Base-by-base conservation (phyloP, 2,888 invertebrate species). In the Phoronis australis region DNA sequence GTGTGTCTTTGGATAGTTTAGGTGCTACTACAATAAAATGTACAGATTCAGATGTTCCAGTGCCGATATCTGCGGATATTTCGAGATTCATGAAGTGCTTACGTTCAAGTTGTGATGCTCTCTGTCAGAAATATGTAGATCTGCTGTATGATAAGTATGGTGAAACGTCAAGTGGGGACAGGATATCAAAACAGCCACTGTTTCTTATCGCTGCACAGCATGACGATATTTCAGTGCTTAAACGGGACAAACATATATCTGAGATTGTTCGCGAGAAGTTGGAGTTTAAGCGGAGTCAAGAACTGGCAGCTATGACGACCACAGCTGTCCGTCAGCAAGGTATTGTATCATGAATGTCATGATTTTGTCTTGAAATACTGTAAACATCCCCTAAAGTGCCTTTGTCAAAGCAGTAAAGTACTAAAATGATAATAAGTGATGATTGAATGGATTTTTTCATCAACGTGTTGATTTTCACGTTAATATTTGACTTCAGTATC, bases 121-220 rank as follows among this genome's bases (percentile, higher is more conserved):
- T 74, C 42, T 71, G 73, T 47, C 62, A 67, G 51, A 62, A 53
- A 4, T 75, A 75, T 47, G 61, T 72, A 4, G 66, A 72, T 39
- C 65, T 75, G 46, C 58, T 73, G 44, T 56, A 65, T 24, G 71
- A 74, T 40, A 61, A 62, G 39, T 68, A 68, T 38, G 68, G 67
- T 4, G n/a, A n/a, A n/a, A 66, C 68, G 12, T 64, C 65, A 27
- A 54, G 63, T 25, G 66, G 69, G 4, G 75, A 75, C 53, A 55
- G 65, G 27, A 74, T 78, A 73, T 76, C 80, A 1, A 81, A 82
- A 50, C 80, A 80, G 54, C 82, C 82, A 25, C 80, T 83, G 9
- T 83, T 83, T 57, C 80, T 84, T 54, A 68, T 83, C 31, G 80
- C 82, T 2, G 80, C 82, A 0, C 80, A 81, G 47, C 80, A 82